Base-by-base conservation (phyloP, 2,113 vertebrate species). In the Agapornis roseicollis region DNA sequence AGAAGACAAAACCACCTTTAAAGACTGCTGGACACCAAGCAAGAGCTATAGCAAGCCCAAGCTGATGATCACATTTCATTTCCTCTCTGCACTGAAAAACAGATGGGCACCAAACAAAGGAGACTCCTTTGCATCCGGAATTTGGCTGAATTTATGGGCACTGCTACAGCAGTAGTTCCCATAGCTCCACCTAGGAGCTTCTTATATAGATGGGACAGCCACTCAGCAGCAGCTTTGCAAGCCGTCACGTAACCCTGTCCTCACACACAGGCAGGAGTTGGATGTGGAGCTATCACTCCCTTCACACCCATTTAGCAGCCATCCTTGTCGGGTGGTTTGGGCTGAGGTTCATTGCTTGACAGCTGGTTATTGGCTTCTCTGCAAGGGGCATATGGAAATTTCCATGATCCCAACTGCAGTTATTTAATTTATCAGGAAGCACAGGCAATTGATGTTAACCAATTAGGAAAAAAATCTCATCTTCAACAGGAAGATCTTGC, bases 311-410 rank as follows among this genome's bases (percentile, higher is more conserved):
- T 53, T 88, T 56, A 85, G 41, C 76, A 92, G 60, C 64, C 14
- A 0, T 46, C 80, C 64, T 73, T 69, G 46, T 33, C 0, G 50
- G 71, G 18, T 66, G 60, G 64, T 92, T 94, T 63, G 68, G 37
- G 83, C 50, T 86, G 82, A 88, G 72, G 94, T 96, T 97, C 94
- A 80, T 78, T 90, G 94, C 77, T 12, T 88, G 94, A 94, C 94
- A 97, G 96, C 94, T 96, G 95, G 90, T 96, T 96, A 95, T 97
- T 96, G 83, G 46, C 86, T 95, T 95, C 96, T 80, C 95, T 55
- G 82, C 80, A 88, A 94, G 92, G 80, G 88, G 85, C 42, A 64
- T 28, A 31, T 74, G 88, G 92, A 93, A 96, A 93, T 93, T 86
- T 90, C 94, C 92, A 88, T 28, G 69, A 86, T 84, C 72, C 80